These are phyloP conservation scores for Eristalinus sepulchralis DNA, from an alignment of 2,888 invertebrate species.

Conservation along the genomic window DNA sequence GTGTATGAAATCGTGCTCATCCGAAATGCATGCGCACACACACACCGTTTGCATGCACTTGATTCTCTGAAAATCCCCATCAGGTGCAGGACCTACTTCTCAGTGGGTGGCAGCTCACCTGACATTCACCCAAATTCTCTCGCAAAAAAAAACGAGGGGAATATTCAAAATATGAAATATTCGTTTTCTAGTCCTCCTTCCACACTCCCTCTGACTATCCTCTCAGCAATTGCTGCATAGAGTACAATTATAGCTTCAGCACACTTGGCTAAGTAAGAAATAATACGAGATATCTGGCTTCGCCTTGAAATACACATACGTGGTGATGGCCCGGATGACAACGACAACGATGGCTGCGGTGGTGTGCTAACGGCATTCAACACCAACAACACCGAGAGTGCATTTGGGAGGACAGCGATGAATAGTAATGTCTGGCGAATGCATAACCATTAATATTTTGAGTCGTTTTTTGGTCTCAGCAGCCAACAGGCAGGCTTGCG, in stretches of 20 bases:
- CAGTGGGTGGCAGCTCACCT: neutral
- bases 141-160: neutral
- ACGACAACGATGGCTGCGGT: neutral
- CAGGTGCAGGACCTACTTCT: slow-evolving; percentile 60
- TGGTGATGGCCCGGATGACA: neutral
- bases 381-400: neutral
- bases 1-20: slow-evolving; percentile 38
- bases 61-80: slow-evolving; percentile 62
- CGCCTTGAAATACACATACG: neutral
- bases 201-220: slow-evolving; percentile 23
- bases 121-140: slow-evolving; percentile 29
- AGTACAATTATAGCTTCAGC: slow-evolving; percentile 65
- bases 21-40: neutral
- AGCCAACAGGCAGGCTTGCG: slow-evolving; percentile 38
- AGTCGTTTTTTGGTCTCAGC: slow-evolving; percentile 33
- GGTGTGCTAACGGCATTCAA: slow-evolving; percentile 14
- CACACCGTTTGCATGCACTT: slow-evolving; percentile 8
- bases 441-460: slow-evolving; percentile 66
- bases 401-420: slow-evolving; percentile 38
- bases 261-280: slow-evolving; percentile 67
- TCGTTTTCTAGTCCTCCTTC: slow-evolving; percentile 45
- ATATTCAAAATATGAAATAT: slow-evolving; percentile 62
- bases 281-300: slow-evolving; percentile 27
- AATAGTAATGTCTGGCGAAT: slow-evolving; percentile 67
- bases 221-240: slow-evolving; percentile 47